Percentiles rank a stretch among this genome's conserved stretches.
These are phyloP conservation scores for Hoplodrina blanda DNA, from an alignment of 2,888 invertebrate species.

Conservation along the genomic window DNA sequence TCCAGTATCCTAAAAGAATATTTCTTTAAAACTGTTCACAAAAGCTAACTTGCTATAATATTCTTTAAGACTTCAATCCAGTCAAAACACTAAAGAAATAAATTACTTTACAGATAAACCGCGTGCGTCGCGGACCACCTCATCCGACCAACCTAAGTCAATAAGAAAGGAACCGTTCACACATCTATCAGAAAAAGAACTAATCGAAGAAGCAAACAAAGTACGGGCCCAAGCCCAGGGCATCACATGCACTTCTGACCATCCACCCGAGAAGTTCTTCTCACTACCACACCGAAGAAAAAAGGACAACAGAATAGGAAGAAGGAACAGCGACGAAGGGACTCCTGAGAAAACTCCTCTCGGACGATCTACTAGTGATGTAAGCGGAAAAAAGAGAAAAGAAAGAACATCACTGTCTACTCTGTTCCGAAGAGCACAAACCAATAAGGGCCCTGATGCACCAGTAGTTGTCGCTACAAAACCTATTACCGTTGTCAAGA, in stretches of 20 bases:
- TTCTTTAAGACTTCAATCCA: background rate
- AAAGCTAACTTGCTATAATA: constrained; percentile 39
- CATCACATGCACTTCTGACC: constrained; percentile 92
- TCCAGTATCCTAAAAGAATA: background rate
- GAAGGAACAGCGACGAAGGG: constrained; percentile 91
- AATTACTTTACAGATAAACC: constrained; percentile 84
- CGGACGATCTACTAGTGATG: constrained; percentile 91
- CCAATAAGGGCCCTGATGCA: constrained; percentile 87
- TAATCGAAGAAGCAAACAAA: constrained; percentile 94
- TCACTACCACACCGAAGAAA: constrained; percentile 92
- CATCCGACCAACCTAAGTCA: constrained; percentile 77
- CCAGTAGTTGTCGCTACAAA: constrained; percentile 87
- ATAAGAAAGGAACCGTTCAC: constrained; percentile 91
- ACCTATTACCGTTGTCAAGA: constrained; percentile 85
- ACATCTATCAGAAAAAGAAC: constrained; percentile 93
- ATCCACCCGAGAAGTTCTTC: constrained; percentile 92
- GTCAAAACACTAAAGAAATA: constrained; percentile 9
- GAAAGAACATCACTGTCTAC: constrained; percentile 93
- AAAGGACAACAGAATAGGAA: constrained; percentile 80
- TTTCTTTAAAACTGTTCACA: constrained; percentile 3
- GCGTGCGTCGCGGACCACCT: constrained; percentile 83
- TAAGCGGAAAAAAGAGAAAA: constrained; percentile 83
- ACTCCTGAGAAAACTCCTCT: constrained; percentile 83
- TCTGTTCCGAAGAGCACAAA: constrained; percentile 91
- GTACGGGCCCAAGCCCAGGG: constrained; percentile 94